These are phyloP conservation scores for Dendrocopos noguchii DNA, from an alignment of 2,113 vertebrate species.

Conservation along the genomic window DNA sequence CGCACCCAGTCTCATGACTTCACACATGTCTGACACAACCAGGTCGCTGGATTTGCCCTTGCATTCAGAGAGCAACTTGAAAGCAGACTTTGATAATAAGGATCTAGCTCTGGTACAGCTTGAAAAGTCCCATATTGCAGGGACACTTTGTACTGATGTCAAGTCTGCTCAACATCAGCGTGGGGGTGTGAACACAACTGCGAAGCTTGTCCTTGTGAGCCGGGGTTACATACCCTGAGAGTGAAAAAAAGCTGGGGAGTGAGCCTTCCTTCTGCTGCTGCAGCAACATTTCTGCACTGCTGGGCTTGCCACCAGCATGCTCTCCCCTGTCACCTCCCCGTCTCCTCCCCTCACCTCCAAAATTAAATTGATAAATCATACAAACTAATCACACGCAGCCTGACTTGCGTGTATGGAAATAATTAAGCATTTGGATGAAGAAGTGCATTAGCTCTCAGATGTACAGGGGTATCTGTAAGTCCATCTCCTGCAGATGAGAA, in stretches of 20 bases:
- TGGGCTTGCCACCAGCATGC: background rate
- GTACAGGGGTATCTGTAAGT: background rate
- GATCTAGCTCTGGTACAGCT: background rate
- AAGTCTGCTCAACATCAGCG: background rate
- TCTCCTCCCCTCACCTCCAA: background rate
- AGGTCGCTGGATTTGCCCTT: background rate
- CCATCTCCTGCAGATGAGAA: background rate
- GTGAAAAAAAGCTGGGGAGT: fast-evolving
- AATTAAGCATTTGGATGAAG: background rate
- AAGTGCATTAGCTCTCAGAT: background rate
- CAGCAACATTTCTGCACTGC: background rate
- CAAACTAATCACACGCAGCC: background rate
- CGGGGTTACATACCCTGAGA: fast-evolving
- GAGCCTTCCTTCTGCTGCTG: background rate
- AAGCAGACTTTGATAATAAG: background rate
- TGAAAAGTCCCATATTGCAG: background rate
- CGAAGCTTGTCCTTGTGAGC: background rate
- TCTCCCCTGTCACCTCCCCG: background rate
- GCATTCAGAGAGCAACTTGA: background rate
- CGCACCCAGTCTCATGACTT: background rate
- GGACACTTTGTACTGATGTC: background rate
- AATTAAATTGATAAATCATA: background rate
- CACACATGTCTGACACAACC: background rate
- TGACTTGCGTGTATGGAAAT: background rate
- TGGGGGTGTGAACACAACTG: fast-evolving